phyloP scores from a whole-genome alignment of 2,113 vertebrate genomes.

The Tragelaphus buxtoni region DNA sequence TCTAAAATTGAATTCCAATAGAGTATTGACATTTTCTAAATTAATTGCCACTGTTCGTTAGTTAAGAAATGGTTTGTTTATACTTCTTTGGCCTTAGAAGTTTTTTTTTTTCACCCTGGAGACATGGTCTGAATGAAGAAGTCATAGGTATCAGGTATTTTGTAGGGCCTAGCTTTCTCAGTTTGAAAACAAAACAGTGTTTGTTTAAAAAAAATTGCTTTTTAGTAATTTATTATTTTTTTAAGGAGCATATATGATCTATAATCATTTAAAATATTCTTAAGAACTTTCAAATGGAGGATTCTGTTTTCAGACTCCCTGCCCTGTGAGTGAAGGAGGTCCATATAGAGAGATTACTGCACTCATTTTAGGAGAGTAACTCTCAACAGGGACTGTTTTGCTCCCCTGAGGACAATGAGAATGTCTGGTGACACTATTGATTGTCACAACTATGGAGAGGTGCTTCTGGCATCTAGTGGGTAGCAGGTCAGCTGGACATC shows the following conservation, averaged over 20 bases:
- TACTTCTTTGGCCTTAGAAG: background rate
- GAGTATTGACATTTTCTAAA: slow-evolving; percentile 25
- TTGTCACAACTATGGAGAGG: background rate
- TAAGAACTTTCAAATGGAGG: background rate
- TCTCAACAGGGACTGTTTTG: background rate
- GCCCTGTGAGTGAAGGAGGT: background rate
- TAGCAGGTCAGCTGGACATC: background rate
- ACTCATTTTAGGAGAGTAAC: background rate
- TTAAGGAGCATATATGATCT: background rate
- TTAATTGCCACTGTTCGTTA: slow-evolving; percentile 9
- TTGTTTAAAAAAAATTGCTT: background rate
- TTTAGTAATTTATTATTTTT: slow-evolving; percentile 19
- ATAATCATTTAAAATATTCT: slow-evolving; percentile 22
- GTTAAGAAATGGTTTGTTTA: background rate
- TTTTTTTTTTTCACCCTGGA: background rate
- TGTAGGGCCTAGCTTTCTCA: background rate
- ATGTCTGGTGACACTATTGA: background rate
- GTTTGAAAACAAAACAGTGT: slow-evolving; percentile 31
- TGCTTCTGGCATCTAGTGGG: background rate
- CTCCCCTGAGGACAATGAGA: background rate
- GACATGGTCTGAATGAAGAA: background rate
- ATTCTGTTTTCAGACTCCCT: background rate
- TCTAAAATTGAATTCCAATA: slow-evolving; percentile 5
- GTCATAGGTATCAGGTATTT: background rate
- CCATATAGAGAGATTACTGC: background rate